These are phyloP conservation scores for Danio choprae DNA, from an alignment of 2,797 vertebrate species.

Conservation along the genomic window DNA sequence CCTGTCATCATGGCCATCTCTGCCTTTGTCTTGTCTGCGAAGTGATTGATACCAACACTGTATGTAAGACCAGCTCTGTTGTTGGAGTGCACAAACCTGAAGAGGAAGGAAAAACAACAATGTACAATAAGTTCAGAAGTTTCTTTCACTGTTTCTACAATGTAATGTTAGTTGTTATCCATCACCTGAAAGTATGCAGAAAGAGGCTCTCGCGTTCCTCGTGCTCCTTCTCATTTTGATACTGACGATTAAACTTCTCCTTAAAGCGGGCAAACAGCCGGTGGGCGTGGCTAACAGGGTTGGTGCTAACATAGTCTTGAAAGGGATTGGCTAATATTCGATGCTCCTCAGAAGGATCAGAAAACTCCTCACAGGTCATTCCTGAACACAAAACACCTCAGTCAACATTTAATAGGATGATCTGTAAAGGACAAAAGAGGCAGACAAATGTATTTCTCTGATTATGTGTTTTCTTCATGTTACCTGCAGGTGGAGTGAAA, in stretches of 20 bases:
- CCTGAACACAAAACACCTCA: slow-evolving; percentile 60
- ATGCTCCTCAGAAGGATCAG: slow-evolving; percentile 78
- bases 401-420: background rate
- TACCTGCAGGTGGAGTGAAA: slow-evolving; percentile 77
- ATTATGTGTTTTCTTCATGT: background rate
- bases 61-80: background rate
- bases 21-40: background rate
- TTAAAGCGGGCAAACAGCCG: slow-evolving; percentile 77
- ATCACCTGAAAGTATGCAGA: no score
- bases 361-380: slow-evolving; percentile 76
- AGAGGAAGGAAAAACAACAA: background rate
- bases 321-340: slow-evolving; percentile 84
- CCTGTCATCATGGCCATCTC: background rate
- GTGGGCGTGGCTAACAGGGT: slow-evolving; percentile 73
- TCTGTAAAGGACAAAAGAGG: background rate
- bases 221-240: slow-evolving; percentile 71
- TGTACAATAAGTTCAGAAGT: background rate
- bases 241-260: slow-evolving; percentile 70
- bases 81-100: background rate
- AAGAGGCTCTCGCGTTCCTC: slow-evolving; percentile 82
- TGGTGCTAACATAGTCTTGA: slow-evolving; percentile 82
- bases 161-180: no score
- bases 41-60: background rate
- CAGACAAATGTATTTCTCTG: background rate
- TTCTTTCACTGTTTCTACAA: background rate